phyloP scores from a whole-genome alignment of 1,140 invertebrate genomes.

The Tyrophagus putrescentiae region DNA sequence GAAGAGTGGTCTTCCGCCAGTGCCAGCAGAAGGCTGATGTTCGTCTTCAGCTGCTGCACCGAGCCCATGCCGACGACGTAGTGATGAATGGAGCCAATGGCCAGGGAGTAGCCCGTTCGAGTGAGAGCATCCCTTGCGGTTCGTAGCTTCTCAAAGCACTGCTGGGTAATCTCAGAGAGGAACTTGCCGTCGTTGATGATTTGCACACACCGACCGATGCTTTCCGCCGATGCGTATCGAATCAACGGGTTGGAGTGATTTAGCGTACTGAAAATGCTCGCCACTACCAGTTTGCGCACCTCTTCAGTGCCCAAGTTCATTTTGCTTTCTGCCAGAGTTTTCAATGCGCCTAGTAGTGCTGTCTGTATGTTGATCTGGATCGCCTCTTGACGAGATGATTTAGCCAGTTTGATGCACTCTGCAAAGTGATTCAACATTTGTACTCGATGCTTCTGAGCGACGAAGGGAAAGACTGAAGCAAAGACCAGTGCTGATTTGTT shows the following conservation, averaged over 20 bases:
- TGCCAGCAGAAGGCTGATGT: slow-evolving; percentile 80
- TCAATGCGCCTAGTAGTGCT: slow-evolving; percentile 71
- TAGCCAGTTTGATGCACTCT: slow-evolving; percentile 83
- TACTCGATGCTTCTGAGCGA: slow-evolving; percentile 82
- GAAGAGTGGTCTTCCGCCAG: slow-evolving; percentile 81
- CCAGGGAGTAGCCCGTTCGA: slow-evolving; percentile 77
- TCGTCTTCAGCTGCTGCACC: slow-evolving; percentile 77
- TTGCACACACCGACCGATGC: slow-evolving; percentile 73
- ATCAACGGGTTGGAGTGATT: slow-evolving; percentile 68
- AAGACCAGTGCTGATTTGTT: slow-evolving; percentile 84
- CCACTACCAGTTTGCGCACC: slow-evolving; percentile 66
- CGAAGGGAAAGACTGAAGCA: slow-evolving; percentile 79
- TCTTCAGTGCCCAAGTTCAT: slow-evolving; percentile 70
- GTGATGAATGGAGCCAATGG: slow-evolving; percentile 75
- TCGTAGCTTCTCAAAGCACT: slow-evolving; percentile 71
- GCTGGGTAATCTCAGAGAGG: slow-evolving; percentile 75
- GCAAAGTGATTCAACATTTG: slow-evolving; percentile 94
- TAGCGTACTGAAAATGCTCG: slow-evolving; percentile 52
- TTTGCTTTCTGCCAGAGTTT: slow-evolving; percentile 73
- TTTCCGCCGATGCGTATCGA: slow-evolving; percentile 70
- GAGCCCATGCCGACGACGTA: slow-evolving; percentile 78
- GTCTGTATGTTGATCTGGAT: slow-evolving; percentile 95
- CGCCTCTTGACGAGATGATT: slow-evolving; percentile 76
- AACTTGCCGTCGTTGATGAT: slow-evolving; percentile 67
- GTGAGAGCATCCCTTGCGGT: slow-evolving; percentile 70